These are phyloP conservation scores for Andrena dorsata DNA, from an alignment of 2,888 invertebrate genomes.

Conservation along the genomic window DNA sequence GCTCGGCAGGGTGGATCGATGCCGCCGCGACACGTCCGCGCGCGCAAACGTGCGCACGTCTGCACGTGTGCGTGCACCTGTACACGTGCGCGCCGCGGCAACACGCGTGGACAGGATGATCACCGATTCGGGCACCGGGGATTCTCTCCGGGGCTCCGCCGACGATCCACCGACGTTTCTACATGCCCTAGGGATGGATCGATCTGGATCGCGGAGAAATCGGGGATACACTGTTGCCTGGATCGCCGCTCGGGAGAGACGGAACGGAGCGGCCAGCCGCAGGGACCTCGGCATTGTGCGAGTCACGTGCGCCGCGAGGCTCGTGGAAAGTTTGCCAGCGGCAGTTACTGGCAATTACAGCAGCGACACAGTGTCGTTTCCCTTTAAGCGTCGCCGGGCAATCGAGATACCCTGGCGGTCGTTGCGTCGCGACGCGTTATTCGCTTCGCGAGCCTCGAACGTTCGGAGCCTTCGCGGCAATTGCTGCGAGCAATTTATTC, in stretches of 20 bases:
- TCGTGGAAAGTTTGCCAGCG: constrained; percentile 15
- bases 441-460: background rate
- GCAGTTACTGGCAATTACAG: constrained; percentile 22
- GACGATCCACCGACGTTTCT: background rate
- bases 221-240: too few species aligned
- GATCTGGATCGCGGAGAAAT: too few species aligned
- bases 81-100: constrained; percentile 34
- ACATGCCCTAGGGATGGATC: too few species aligned
- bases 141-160: background rate
- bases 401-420: constrained; percentile 15
- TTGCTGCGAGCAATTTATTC: too few species aligned
- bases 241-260: too few species aligned
- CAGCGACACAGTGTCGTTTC: constrained; percentile 5
- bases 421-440: constrained; percentile 21
- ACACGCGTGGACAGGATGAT: constrained; percentile 12
- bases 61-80: constrained; percentile 51
- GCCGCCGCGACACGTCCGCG: constrained; percentile 61
- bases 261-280: too few species aligned
- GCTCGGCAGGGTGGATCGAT: constrained; percentile 81
- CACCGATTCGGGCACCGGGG: background rate
- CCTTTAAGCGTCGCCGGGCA: constrained; percentile 15
- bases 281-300: background rate
- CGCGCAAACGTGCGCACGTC: constrained; percentile 28
- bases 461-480: too few species aligned
- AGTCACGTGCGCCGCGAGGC: background rate